Percentiles rank a stretch among this genome's conserved stretches.
These are phyloP conservation scores for Cyanoderma ruficeps DNA, from an alignment of 2,113 vertebrate species.

Conservation along the genomic window DNA sequence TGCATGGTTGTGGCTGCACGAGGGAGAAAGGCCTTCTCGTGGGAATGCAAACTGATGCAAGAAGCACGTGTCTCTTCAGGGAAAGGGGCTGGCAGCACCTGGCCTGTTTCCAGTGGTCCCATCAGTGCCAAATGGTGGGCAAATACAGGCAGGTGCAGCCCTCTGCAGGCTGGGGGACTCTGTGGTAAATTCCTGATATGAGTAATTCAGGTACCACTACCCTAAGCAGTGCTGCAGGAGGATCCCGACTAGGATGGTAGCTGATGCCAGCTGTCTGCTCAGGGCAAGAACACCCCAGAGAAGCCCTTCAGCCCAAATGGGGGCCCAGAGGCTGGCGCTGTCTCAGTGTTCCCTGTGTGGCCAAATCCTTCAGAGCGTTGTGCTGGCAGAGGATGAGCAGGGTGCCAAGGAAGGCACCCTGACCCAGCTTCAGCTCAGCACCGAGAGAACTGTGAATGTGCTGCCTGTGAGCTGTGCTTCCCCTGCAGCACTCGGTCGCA, in stretches of 20 bases:
- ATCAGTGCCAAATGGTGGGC: background rate
- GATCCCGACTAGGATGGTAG: background rate
- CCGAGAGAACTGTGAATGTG: accelerated
- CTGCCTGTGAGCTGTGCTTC: background rate
- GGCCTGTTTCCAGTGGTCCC: background rate
- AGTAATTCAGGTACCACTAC: background rate
- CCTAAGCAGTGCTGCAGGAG: background rate
- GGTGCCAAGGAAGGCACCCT: background rate
- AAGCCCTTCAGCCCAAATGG: background rate
- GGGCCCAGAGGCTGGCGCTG: background rate
- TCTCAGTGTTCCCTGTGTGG: accelerated
- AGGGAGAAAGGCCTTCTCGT: background rate
- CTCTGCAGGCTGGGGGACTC: background rate
- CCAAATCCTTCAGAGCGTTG: background rate
- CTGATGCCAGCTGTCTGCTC: background rate
- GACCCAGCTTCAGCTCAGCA: background rate
- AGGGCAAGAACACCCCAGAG: accelerated
- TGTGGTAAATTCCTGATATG: background rate
- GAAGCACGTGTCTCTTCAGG: accelerated
- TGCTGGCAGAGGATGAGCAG: background rate
- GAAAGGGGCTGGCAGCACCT: background rate
- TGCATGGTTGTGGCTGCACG: accelerated
- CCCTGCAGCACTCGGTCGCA: background rate
- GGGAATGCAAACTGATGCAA: accelerated
- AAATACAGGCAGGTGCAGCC: background rate